Conservation (phyloP, 2,888 invertebrate genomes). For the Epinotia brunnichana region DNA sequence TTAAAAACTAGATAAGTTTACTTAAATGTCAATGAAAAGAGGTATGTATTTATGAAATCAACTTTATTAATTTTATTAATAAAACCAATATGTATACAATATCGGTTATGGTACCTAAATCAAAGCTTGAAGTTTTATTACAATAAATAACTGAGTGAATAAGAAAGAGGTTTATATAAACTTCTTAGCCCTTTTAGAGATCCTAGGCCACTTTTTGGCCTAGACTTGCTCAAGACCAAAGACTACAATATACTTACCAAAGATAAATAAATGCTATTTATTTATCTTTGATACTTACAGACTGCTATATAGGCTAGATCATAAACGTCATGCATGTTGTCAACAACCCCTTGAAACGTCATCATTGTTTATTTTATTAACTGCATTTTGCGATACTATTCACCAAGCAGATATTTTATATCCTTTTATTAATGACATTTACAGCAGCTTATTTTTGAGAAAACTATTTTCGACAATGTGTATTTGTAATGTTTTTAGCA, state of each 20-base stretch:
- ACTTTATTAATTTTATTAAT: background rate
- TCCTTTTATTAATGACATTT: background rate
- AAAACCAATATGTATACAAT: background rate
- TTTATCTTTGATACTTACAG: no score
- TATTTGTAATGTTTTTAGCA: conserved; percentile 3
- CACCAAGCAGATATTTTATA: background rate
- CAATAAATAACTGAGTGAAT: background rate
- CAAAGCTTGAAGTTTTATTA: background rate
- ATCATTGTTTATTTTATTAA: conserved; percentile 1
- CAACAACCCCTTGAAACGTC: background rate
- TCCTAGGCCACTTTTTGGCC: no score
- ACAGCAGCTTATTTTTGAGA: background rate
- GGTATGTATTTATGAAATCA: background rate
- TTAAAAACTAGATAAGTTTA: background rate
- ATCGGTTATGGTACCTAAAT: background rate
- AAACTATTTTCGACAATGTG: conserved; percentile 10
- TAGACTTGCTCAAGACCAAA: no score
- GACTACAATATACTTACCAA: no score
- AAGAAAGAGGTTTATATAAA: background rate
- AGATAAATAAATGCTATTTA: no score
- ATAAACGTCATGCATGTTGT: background rate
- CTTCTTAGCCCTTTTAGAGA: background rate
- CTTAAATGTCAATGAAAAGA: background rate
- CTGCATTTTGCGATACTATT: background rate
- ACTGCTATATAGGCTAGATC: background rate